phyloP scores from a whole-genome alignment of 2,888 invertebrate genomes.

The Pinctada fucata region DNA sequence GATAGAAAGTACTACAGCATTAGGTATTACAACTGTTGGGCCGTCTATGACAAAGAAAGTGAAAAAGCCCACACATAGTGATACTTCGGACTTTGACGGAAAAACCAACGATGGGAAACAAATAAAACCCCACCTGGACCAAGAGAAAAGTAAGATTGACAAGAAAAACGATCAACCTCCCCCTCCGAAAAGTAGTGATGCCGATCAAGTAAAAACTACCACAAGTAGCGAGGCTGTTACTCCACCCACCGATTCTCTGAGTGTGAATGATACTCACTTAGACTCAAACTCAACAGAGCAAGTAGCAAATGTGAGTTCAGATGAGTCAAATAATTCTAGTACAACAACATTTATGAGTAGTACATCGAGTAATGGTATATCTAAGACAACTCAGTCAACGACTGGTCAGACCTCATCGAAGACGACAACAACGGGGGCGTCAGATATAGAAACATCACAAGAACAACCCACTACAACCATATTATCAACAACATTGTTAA shows the following conservation, averaged over 20 bases:
- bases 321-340: background rate
- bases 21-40: background rate
- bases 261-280: background rate
- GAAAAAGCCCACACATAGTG: slow-evolving; percentile 38
- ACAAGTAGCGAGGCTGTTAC: background rate
- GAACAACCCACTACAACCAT: slow-evolving; percentile 18
- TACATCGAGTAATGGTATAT: background rate
- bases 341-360: background rate
- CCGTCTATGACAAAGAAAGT: slow-evolving; percentile 13
- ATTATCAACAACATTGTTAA: slow-evolving; percentile 26
- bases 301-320: background rate
- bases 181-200: background rate
- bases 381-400: background rate
- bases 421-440: slow-evolving; percentile 5
- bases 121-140: slow-evolving; percentile 2
- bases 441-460: slow-evolving; percentile 6
- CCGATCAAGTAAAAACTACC: background rate
- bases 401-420: background rate
- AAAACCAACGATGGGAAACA: slow-evolving; percentile 34
- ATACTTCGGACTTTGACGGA: slow-evolving; percentile 19
- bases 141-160: background rate
- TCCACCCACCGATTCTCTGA: background rate
- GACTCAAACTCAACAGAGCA: background rate
- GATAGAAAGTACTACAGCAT: background rate
- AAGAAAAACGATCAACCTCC: background rate